Conservation (phyloP, 2,797 vertebrate genomes). For the Jordanella pulchra region DNA sequence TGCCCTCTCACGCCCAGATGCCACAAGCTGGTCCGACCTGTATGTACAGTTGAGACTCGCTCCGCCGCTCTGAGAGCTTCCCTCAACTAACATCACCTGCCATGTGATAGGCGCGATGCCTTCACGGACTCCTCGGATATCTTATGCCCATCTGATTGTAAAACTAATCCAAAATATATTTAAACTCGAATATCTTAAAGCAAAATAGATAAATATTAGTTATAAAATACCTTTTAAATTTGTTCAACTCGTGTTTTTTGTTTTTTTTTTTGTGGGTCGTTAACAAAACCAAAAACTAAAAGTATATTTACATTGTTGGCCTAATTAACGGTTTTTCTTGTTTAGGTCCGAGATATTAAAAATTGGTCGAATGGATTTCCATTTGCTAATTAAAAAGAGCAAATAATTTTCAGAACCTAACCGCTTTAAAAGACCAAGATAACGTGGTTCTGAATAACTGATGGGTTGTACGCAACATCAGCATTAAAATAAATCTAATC, state of each 20-base stretch:
- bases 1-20: neutral
- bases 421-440: neutral
- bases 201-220: no score
- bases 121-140: constrained; percentile 44
- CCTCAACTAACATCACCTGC: constrained; percentile 56
- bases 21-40: constrained; percentile 2
- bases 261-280: neutral
- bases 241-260: neutral
- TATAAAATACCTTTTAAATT: no score
- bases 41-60: neutral
- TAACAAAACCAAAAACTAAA: neutral
- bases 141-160: fast-evolving
- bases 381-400: neutral
- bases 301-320: neutral
- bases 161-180: neutral
- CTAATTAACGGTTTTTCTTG: neutral
- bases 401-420: neutral
- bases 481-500: neutral
- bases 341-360: neutral
- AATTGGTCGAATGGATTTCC: no score
- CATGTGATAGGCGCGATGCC: constrained; percentile 56
- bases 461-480: neutral
- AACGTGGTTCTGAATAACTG: neutral
- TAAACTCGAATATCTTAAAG: neutral
- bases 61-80: constrained; percentile 16